Conservation (phyloP, 2,113 vertebrate genomes). For the Paramormyrops kingsleyae region DNA sequence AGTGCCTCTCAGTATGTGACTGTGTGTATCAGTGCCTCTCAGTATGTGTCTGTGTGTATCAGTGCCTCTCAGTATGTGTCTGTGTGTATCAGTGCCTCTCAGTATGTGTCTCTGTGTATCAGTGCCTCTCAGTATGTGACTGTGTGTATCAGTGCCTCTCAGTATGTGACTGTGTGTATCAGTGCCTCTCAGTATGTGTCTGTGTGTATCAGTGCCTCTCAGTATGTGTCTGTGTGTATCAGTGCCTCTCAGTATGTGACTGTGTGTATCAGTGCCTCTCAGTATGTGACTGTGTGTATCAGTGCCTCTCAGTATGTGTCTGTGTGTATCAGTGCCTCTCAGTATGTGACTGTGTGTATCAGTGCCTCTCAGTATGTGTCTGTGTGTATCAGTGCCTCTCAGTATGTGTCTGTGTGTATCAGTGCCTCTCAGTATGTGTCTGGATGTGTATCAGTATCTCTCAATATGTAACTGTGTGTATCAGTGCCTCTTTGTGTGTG, state of each 20-base stretch:
- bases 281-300: background rate
- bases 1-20: background rate
- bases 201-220: background rate
- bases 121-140: accelerated
- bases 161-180: background rate
- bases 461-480: background rate
- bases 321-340: background rate
- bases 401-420: background rate
- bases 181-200: background rate
- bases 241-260: too few species aligned
- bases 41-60: background rate
- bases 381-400: background rate
- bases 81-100: background rate
- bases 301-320: background rate
- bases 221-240: background rate
- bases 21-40: background rate
- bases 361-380: background rate
- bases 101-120: background rate
- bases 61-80: background rate
- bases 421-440: background rate
- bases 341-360: background rate
- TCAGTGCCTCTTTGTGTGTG: background rate
- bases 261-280: background rate
- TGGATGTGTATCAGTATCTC: background rate
- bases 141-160: background rate